A percentile compares a stretch with the other conserved stretches of the same genome.
These are phyloP conservation scores for Vicugna pacos DNA, from an alignment of 2,113 vertebrate species.

Conservation along the genomic window DNA sequence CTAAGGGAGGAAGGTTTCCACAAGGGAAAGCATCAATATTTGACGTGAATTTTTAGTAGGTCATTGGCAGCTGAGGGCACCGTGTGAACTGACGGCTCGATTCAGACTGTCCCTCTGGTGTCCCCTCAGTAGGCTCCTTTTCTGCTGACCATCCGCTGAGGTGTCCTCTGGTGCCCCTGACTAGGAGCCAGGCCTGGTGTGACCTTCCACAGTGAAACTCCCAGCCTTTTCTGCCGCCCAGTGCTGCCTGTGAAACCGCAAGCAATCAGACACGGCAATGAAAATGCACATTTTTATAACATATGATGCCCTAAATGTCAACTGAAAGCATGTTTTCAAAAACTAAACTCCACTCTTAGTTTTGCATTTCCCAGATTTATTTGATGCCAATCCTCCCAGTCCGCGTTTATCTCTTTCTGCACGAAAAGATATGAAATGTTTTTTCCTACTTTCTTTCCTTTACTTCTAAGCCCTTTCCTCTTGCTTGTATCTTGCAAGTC, in stretches of 20 bases:
- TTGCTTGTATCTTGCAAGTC: conserved; percentile 34
- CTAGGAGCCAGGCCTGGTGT: not conserved
- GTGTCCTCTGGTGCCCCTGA: not conserved
- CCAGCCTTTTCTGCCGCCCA: no score
- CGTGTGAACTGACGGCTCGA: accelerated
- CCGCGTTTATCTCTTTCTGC: not conserved
- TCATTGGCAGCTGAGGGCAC: accelerated
- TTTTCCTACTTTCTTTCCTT: not conserved
- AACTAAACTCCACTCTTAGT: not conserved
- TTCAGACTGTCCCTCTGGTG: accelerated
- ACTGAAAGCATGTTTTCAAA: not conserved
- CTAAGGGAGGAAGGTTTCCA: not conserved
- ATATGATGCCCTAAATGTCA: no score
- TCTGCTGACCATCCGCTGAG: not conserved
- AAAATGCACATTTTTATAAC: not conserved
- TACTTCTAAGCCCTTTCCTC: not conserved
- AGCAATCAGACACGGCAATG: not conserved
- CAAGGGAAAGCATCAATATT: not conserved
- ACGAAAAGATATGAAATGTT: not conserved
- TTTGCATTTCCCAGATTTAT: not conserved
- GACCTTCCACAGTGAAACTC: not conserved
- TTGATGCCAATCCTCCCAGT: not conserved
- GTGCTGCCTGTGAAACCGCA: not conserved
- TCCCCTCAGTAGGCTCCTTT: accelerated
- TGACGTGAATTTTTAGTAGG: not conserved